Conservation (phyloP, 2,797 vertebrate genomes). For the Hydrolagus colliei region DNA sequence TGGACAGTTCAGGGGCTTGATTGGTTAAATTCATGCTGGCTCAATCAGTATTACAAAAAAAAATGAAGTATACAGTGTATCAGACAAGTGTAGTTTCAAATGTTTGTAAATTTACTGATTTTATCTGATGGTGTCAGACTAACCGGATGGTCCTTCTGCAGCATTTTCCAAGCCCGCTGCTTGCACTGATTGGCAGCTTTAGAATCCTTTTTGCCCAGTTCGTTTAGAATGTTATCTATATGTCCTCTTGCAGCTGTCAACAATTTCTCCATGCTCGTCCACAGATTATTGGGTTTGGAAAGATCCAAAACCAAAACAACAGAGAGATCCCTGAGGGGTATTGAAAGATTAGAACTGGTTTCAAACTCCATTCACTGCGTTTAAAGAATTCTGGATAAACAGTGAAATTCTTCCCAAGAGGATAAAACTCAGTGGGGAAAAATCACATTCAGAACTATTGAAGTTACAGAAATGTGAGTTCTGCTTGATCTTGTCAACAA, state of each 20-base stretch:
- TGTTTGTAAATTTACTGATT: not conserved
- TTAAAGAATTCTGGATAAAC: not conserved
- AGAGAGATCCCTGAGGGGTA: slow-evolving; percentile 66
- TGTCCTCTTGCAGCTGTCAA: slow-evolving; percentile 67
- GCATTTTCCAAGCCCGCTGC: slow-evolving; percentile 51
- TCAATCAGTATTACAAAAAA: not conserved
- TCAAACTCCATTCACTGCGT: not conserved
- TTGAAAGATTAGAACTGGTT: not conserved
- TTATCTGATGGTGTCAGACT: slow-evolving; percentile 39
- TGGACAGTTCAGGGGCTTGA: not conserved
- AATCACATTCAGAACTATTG: too few species aligned
- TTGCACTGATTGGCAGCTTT: slow-evolving; percentile 59
- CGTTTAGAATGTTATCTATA: slow-evolving; percentile 61
- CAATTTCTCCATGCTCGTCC: slow-evolving; percentile 79
- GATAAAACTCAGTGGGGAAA: too few species aligned
- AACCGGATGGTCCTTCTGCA: slow-evolving; percentile 85
- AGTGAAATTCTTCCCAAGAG: not conserved
- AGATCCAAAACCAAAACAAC: slow-evolving; percentile 82
- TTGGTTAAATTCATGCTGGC: not conserved
- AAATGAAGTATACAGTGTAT: not conserved
- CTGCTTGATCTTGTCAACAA: too few species aligned
- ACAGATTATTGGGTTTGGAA: slow-evolving; percentile 77
- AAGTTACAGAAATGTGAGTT: too few species aligned
- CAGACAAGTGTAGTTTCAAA: not conserved
- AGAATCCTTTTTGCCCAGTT: slow-evolving; percentile 59